phyloP scores from a whole-genome alignment of 2,888 invertebrate genomes.

The Chrysomela aeneicollis region DNA sequence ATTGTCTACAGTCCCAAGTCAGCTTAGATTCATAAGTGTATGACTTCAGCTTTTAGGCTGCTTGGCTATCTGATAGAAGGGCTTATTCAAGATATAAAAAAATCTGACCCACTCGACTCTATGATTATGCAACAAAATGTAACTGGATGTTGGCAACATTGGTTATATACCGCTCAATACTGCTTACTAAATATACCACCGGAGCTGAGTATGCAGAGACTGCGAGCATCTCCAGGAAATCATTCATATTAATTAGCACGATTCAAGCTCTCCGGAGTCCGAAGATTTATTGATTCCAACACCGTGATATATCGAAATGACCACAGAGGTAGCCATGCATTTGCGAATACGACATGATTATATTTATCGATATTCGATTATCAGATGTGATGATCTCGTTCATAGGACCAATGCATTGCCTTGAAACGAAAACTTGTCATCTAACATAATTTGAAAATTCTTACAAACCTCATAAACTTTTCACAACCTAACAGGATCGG shows the following conservation, averaged over 20 bases:
- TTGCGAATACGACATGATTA: neutral
- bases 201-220: neutral
- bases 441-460: no score
- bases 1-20: no score
- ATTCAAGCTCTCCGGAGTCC: neutral
- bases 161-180: neutral
- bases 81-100: no score
- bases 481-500: no score
- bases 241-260: constrained; percentile 5
- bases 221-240: neutral
- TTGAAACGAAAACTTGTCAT: no score
- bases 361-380: no score
- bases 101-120: neutral
- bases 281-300: neutral
- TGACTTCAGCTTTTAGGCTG: no score
- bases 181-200: constrained; percentile 2
- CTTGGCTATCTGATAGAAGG: no score
- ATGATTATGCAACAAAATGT: neutral
- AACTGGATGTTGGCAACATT: neutral
- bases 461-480: no score
- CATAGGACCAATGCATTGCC: no score
- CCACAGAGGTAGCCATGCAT: neutral
- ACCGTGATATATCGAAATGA: neutral
- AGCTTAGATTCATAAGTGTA: no score
- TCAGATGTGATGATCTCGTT: no score